Evolutionary conservation across 2,888 invertebrate genomes (phyloP).

Genomic region (Stratiomys singularior): DNA sequence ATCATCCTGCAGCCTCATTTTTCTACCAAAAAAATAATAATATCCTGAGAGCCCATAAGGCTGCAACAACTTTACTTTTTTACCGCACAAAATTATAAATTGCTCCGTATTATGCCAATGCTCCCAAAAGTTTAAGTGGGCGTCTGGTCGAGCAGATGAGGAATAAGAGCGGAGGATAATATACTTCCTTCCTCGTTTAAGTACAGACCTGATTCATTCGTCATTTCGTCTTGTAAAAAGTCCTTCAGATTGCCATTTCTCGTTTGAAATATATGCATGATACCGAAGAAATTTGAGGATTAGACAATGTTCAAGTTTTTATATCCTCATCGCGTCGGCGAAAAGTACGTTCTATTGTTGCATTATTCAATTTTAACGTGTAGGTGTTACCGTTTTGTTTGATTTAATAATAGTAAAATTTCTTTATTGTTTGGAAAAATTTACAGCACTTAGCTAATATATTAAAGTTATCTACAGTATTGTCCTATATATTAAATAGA

Average conservation of each 20-base stretch:
- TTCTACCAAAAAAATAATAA: not conserved
- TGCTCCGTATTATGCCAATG: not conserved
- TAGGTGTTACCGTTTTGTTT: not conserved
- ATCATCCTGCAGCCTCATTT: not conserved
- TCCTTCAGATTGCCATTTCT: slow-evolving; percentile 7
- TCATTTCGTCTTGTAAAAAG: slow-evolving; percentile 3
- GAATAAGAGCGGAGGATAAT: too few species aligned
- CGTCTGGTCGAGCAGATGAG: too few species aligned
- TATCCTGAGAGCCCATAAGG: too few species aligned
- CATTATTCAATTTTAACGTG: not conserved
- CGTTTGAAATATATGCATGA: slow-evolving; percentile 11
- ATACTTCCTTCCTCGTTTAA: too few species aligned
- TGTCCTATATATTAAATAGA: too few species aligned
- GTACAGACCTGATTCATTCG: not conserved
- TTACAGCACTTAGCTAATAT: too few species aligned
- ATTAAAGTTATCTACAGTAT: too few species aligned
- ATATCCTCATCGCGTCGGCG: not conserved
- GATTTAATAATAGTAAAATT: not conserved
- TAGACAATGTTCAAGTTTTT: slow-evolving; percentile 1
- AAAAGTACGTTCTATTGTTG: not conserved
- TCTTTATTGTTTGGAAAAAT: too few species aligned
- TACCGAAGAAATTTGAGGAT: not conserved
- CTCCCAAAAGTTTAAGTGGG: too few species aligned
- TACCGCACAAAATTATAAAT: not conserved
- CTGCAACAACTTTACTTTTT: too few species aligned